A percentile compares a stretch with the other conserved stretches of the same genome.
Evolutionary conservation across 92 coral and sea anemone species (phyloP).

Genomic region (Micromussa lordhowensis): DNA sequence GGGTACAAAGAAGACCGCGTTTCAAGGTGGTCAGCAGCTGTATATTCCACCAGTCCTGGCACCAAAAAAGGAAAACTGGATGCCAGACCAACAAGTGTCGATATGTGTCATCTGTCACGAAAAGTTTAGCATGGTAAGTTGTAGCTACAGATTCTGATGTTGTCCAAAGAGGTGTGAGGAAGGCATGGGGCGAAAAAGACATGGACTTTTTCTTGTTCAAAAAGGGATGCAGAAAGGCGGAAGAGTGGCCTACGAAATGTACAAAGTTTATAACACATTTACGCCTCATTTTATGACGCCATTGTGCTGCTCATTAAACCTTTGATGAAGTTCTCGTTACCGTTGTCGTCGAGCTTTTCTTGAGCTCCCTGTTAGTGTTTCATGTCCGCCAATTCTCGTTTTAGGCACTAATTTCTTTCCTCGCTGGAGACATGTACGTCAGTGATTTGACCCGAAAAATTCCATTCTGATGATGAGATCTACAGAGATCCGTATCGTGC

Average conservation of each 20-base stretch:
- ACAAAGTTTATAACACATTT: no score
- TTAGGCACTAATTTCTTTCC: no score
- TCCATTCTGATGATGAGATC: neutral
- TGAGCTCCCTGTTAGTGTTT: no score
- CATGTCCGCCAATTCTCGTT: no score
- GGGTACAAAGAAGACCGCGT: constrained; percentile 42
- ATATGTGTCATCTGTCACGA: constrained; percentile 91
- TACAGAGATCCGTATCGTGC: neutral
- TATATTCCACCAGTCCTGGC: constrained; percentile 82
- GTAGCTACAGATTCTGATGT: neutral
- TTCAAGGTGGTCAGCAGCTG: constrained; percentile 56
- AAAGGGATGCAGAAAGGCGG: neutral
- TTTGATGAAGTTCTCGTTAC: no score
- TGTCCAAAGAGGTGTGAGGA: neutral
- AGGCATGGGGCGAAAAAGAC: neutral
- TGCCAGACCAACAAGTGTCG: constrained; percentile 88
- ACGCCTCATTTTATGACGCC: no score
- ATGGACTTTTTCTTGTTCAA: neutral
- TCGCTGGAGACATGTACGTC: no score
- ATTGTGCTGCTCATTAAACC: no score
- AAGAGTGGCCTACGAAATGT: no score
- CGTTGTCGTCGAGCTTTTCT: no score
- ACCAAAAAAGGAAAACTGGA: constrained; percentile 88
- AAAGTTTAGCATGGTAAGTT: constrained; percentile 89
- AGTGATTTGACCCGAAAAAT: neutral